phyloP scores from a whole-genome alignment of 2,797 vertebrate species.

The Melanotaenia pygmaea region DNA sequence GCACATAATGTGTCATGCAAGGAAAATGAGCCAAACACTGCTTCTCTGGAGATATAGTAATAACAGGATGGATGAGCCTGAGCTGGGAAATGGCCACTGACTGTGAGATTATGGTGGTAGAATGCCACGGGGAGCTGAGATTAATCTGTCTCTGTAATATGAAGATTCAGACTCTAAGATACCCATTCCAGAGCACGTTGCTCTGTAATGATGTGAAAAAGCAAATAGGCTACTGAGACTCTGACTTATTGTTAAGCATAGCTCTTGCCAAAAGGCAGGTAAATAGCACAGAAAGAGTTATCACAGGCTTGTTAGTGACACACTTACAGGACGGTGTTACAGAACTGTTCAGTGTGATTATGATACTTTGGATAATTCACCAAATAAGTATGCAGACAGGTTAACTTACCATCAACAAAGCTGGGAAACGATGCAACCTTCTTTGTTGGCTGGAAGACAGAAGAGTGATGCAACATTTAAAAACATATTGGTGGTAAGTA shows the following conservation, averaged over 20 bases:
- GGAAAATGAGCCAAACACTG: constrained; percentile 51
- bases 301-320: constrained; percentile 10
- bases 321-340: constrained; percentile 1
- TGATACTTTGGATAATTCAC: constrained; percentile 53
- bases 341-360: constrained; percentile 36
- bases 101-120: constrained; percentile 47
- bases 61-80: constrained; percentile 40
- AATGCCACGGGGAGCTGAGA: constrained; percentile 49
- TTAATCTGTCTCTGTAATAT: constrained; percentile 72
- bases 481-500: constrained; percentile 3
- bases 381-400: constrained; percentile 44
- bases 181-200: constrained; percentile 59
- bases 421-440: constrained; percentile 95
- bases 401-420: constrained; percentile 96
- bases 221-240: constrained; percentile 42
- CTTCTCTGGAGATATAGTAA: constrained; percentile 44
- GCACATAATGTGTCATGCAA: constrained; percentile 16
- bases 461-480: constrained; percentile 26
- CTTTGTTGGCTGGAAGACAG: constrained; percentile 88
- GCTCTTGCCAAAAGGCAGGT: constrained; percentile 39
- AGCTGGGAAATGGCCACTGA: constrained; percentile 52
- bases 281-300: constrained; percentile 16
- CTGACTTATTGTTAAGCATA: constrained; percentile 39
- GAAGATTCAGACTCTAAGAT: constrained; percentile 68
- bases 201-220: constrained; percentile 56